These are phyloP conservation scores for Cnemophilus loriae DNA, from an alignment of 2,113 vertebrate species.

Conservation along the genomic window DNA sequence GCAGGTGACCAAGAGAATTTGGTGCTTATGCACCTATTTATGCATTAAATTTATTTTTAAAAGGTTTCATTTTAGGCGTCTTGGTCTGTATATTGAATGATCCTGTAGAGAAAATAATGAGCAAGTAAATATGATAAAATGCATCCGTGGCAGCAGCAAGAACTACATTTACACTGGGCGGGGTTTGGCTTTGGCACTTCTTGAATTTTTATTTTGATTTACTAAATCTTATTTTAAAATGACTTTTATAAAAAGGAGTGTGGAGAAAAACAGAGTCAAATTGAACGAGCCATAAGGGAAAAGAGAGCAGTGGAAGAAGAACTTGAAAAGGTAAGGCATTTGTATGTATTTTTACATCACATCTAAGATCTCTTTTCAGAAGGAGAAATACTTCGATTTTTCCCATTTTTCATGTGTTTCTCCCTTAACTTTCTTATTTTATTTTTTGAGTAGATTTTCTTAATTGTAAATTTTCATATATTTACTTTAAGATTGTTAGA, in stretches of 20 bases:
- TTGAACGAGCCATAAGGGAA: constrained; percentile 83
- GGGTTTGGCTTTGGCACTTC: background rate
- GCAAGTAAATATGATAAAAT: background rate
- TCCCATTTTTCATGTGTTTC: background rate
- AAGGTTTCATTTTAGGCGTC: background rate
- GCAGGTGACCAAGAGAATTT: background rate
- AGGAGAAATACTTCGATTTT: background rate
- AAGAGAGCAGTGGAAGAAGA: constrained; percentile 90
- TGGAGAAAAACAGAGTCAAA: constrained; percentile 84
- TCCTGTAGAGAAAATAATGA: background rate
- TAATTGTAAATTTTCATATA: background rate
- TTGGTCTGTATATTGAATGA: background rate
- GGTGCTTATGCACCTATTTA: background rate
- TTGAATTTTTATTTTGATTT: background rate
- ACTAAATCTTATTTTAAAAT: background rate
- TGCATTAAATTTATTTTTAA: background rate
- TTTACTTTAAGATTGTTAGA: background rate
- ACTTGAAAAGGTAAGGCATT: constrained; percentile 83
- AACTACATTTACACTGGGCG: background rate
- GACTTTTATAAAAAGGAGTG: constrained; percentile 76
- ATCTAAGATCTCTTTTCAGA: background rate
- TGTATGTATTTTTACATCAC: background rate
- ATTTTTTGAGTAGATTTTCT: background rate
- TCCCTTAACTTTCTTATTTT: background rate
- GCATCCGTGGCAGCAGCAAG: background rate